These are phyloP conservation scores for Dioctria linearis DNA, from an alignment of 2,888 invertebrate species.

Conservation along the genomic window DNA sequence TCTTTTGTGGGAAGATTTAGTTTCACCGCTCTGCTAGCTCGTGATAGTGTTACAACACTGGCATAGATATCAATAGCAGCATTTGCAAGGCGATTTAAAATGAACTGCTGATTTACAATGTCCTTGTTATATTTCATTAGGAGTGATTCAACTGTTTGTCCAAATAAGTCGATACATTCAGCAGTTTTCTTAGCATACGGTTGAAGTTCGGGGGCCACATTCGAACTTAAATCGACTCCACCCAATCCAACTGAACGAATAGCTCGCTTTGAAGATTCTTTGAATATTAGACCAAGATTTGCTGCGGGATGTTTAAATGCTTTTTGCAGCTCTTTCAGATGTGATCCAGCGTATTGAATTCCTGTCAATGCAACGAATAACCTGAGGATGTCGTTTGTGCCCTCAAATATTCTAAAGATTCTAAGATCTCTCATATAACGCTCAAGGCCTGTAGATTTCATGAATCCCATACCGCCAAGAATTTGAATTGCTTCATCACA, in stretches of 20 bases:
- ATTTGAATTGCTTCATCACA: constrained; percentile 99
- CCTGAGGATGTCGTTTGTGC: constrained; percentile 97
- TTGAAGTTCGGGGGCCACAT: constrained; percentile 81
- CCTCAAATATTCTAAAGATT: constrained; percentile 99
- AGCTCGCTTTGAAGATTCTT: constrained; percentile 87
- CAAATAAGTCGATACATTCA: constrained; percentile 71
- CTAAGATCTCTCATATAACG: constrained; percentile 93
- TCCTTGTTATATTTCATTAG: constrained; percentile 87
- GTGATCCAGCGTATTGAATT: constrained; percentile 94
- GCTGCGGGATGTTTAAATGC: constrained; percentile 94
- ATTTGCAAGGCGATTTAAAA: constrained; percentile 89
- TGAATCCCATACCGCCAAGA: constrained; percentile 97
- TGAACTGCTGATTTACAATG: constrained; percentile 91
- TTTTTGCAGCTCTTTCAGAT: constrained; percentile 91
- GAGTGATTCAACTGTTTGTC: constrained; percentile 80
- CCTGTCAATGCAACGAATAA: constrained; percentile 97
- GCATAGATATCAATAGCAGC: constrained; percentile 92
- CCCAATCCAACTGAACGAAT: constrained; percentile 86
- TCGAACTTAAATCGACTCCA: constrained; percentile 76
- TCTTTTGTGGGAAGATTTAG: constrained; percentile 78
- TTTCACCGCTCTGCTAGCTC: constrained; percentile 82
- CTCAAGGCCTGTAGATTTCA: constrained; percentile 93
- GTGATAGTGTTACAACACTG: constrained; percentile 86
- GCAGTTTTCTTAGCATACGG: constrained; percentile 78
- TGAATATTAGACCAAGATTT: constrained; percentile 91